These are phyloP conservation scores for Chironomus riparius DNA, from an alignment of 2,888 invertebrate genomes.

Conservation along the genomic window DNA sequence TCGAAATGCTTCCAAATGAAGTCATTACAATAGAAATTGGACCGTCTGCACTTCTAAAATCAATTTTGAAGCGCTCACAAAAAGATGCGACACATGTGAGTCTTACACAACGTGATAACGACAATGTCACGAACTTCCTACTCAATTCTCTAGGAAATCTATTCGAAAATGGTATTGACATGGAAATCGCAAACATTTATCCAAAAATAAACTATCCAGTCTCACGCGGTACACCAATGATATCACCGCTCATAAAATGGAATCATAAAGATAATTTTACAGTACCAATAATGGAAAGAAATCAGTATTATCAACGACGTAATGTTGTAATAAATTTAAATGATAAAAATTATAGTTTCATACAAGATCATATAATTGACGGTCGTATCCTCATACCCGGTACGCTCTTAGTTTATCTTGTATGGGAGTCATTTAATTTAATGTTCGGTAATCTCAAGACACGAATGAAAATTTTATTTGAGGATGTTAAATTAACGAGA, in stretches of 20 bases:
- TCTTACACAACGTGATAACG: slow-evolving; percentile 51
- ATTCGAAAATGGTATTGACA: slow-evolving; percentile 68
- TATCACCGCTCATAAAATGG: slow-evolving; percentile 76
- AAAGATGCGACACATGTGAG: slow-evolving; percentile 49
- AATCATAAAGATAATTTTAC: slow-evolving; percentile 74
- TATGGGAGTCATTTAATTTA: slow-evolving; percentile 43
- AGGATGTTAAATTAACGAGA: slow-evolving; percentile 46
- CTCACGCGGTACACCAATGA: slow-evolving; percentile 54
- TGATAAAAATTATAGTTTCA: slow-evolving; percentile 60
- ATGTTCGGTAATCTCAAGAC: slow-evolving; percentile 40
- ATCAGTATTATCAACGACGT: slow-evolving; percentile 57
- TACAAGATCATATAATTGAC: slow-evolving; percentile 76
- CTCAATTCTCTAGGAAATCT: slow-evolving; percentile 52
- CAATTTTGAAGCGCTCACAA: slow-evolving; percentile 51
- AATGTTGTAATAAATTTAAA: slow-evolving; percentile 47
- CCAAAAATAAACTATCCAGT: slow-evolving; percentile 67
- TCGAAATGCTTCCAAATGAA: slow-evolving; percentile 51
- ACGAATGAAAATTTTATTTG: slow-evolving; percentile 38
- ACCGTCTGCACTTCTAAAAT: slow-evolving; percentile 59
- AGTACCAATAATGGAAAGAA: slow-evolving; percentile 57
- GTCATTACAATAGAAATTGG: slow-evolving; percentile 60
- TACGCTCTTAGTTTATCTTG: slow-evolving; percentile 42
- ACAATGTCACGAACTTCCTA: slow-evolving; percentile 38
- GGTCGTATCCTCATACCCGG: slow-evolving; percentile 57
- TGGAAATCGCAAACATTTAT: slow-evolving; percentile 66